Base-by-base conservation (phyloP, 2,113 vertebrate genomes). In the Grus americana region DNA sequence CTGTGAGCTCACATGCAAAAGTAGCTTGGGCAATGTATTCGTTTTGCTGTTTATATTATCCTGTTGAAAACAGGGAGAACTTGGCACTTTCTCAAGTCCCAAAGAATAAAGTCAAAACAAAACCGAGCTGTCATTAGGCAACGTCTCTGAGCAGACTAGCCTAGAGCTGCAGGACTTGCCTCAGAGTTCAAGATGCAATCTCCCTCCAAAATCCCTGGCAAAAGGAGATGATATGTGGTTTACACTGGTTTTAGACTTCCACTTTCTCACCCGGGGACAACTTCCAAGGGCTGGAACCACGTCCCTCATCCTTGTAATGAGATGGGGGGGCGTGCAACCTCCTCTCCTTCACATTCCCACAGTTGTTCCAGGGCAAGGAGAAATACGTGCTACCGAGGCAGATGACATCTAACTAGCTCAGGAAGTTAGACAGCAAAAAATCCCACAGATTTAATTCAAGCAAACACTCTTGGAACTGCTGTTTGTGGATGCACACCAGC, bases 31-130 rank as follows among this genome's bases (percentile, higher is more conserved):
- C 36, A 90, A 66, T 20, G 42, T 22, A 80, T 73, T 92, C 8
- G 34, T 74, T 94, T 78, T 90, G 63, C 29, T 93, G 82, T 93
- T 96, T 96, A 90, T 63, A 58, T 78, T 90, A 78, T 16, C 55
- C 82, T 88, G 63, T 79, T 88, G 87, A 88, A 96, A 96, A 22
- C 29, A 70, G 15, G 32, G 55, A 90, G 36, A 73, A 83, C 58
- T 85, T 95, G 78, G 90, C 70, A 79, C 46, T 66, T 88, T 66
- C 54, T 82, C 85, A 93, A 82, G 54, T 58, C 55, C 32, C 2
- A 4, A 65, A 92, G 50, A 93, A 32, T 2, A 5, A 86, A 95
- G 59, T 59, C 32, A 78, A 67, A 81, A 63, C 38, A 47, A 78
- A 95, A 57, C 52, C 1, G 1, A 70, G 42, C 15, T 55, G 29